Evolutionary conservation across 1,140 invertebrate genomes (phyloP).

Genomic region (Drosophila nannoptera): DNA sequence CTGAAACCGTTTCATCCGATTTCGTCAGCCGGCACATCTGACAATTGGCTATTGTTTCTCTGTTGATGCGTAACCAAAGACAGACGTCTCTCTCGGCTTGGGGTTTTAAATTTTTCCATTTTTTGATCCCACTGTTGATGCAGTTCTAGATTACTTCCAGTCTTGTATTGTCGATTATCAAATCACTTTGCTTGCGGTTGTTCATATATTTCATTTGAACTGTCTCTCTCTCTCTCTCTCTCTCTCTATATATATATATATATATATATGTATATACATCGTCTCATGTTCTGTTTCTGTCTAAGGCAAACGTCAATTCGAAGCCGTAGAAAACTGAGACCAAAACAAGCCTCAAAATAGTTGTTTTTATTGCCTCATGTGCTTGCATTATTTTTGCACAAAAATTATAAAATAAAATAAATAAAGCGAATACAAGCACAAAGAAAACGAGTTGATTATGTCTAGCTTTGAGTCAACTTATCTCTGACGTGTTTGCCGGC

Average conservation of each 20-base stretch:
- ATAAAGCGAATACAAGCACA: slow-evolving; percentile 13
- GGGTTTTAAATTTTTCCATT: not conserved
- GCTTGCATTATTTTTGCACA: slow-evolving; percentile 9
- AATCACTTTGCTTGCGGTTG: slow-evolving; percentile 8
- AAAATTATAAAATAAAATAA: slow-evolving; percentile 18
- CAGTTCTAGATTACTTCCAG: not conserved
- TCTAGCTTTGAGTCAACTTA: slow-evolving; percentile 31
- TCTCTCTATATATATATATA: not conserved
- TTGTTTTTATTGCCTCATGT: slow-evolving; percentile 25
- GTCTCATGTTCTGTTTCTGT: slow-evolving; percentile 11
- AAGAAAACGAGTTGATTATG: slow-evolving; percentile 6
- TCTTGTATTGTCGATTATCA: not conserved
- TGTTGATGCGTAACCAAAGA: slow-evolving; percentile 7
- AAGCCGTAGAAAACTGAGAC: slow-evolving; percentile 50
- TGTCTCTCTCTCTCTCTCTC: too few relatives aligned
- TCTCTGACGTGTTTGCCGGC: slow-evolving; percentile 43
- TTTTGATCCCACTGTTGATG: too few relatives aligned
- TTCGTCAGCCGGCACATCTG: slow-evolving; percentile 13
- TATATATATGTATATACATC: not conserved
- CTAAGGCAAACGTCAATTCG: slow-evolving; percentile 32
- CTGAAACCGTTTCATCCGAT: slow-evolving; percentile 6
- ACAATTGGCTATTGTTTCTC: slow-evolving; percentile 7
- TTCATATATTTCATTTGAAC: too few relatives aligned
- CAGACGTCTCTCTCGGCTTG: not conserved
- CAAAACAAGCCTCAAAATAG: slow-evolving; percentile 43